Conservation (phyloP, 2,113 vertebrate genomes). For the Muntiacus muntjak region DNA sequence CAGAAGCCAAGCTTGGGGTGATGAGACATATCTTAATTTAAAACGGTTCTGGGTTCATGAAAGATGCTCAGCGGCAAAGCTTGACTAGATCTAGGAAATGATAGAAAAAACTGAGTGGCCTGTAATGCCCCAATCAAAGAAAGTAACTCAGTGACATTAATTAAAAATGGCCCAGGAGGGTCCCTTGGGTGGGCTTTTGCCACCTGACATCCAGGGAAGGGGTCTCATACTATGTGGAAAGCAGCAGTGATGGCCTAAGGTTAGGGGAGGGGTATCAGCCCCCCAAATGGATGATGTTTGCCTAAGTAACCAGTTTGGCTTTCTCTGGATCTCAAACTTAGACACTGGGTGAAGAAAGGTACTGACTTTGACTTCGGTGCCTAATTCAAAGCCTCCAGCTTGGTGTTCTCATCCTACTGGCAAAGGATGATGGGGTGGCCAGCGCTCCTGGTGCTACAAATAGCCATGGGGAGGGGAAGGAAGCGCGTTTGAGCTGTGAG, state of each 20-base stretch:
- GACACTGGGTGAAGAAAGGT: neutral
- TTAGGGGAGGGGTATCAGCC: neutral
- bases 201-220: neutral
- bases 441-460: neutral
- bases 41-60: neutral
- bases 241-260: neutral
- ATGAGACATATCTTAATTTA: constrained; percentile 30
- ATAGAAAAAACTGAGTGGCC: neutral
- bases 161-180: neutral
- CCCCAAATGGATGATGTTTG: neutral
- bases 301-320: neutral
- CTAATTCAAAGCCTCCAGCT: neutral
- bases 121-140: neutral
- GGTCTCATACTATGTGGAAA: neutral
- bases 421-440: neutral
- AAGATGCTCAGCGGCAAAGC: neutral
- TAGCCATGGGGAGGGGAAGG: neutral
- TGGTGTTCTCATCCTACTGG: neutral
- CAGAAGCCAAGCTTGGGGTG: neutral
- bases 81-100: neutral
- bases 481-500: neutral
- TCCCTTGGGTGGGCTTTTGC: neutral
- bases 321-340: neutral
- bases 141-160: neutral
- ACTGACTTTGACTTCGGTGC: neutral